A percentile compares a stretch with the other conserved stretches of the same genome.
Evolutionary conservation across 2,113 vertebrate genomes (phyloP).

Genomic region (Promerops cafer): DNA sequence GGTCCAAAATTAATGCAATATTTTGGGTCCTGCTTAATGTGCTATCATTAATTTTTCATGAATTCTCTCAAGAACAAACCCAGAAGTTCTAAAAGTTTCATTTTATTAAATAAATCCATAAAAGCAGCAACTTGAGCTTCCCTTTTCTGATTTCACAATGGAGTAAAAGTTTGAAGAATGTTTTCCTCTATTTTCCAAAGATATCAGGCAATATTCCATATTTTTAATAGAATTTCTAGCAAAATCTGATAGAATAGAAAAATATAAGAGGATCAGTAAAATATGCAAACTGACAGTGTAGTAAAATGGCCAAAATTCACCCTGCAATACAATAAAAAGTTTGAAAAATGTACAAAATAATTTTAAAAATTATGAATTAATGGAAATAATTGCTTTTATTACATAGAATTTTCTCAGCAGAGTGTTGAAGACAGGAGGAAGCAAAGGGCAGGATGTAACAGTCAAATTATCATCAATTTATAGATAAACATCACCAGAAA

Average conservation of each 20-base stretch:
- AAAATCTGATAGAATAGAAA: background rate
- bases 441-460: background rate
- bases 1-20: background rate
- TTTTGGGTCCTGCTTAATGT: background rate
- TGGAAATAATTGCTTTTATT: background rate
- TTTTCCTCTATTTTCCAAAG: background rate
- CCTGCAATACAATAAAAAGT: background rate
- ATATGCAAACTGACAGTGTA: background rate
- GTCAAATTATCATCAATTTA: background rate
- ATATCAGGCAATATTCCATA: background rate
- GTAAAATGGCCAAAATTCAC: background rate
- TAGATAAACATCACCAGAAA: background rate
- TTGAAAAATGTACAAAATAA: background rate
- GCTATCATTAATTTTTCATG: background rate
- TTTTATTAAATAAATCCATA: background rate
- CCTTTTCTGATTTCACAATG: background rate
- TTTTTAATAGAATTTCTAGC: background rate
- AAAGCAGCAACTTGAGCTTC: background rate
- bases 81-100: background rate
- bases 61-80: background rate
- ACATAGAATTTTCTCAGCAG: background rate
- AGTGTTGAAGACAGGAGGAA: background rate
- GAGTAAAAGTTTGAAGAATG: background rate
- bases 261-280: background rate
- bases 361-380: background rate